Evolutionary conservation across 2,797 vertebrate genomes (phyloP).

Genomic region (Champsocephalus gunnari): DNA sequence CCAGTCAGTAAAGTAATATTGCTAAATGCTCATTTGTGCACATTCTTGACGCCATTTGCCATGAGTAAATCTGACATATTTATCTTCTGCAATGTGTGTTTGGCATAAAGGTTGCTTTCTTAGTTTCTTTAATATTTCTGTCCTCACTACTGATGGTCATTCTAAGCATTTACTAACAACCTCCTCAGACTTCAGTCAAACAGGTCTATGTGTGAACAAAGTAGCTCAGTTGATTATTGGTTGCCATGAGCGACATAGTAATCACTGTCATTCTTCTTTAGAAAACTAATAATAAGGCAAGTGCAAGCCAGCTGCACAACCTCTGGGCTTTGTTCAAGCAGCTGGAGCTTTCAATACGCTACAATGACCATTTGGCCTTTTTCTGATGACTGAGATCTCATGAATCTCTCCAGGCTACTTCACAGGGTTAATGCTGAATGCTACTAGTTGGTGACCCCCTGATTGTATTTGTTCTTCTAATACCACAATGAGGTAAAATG

Average conservation of each 20-base stretch:
- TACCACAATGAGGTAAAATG: background rate
- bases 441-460: constrained; percentile 30
- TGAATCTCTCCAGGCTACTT: constrained; percentile 14
- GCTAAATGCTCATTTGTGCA: constrained; percentile 7
- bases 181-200: constrained; percentile 7
- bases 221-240: constrained; percentile 54
- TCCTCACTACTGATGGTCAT: background rate
- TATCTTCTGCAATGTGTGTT: background rate
- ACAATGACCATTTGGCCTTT: constrained; percentile 58
- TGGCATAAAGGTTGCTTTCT: background rate
- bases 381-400: constrained; percentile 42
- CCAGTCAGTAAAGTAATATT: constrained; percentile 29
- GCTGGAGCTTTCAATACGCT: constrained; percentile 59
- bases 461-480: background rate
- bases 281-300: constrained; percentile 62
- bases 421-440: constrained; percentile 10
- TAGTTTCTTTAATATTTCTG: background rate
- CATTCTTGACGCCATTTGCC: background rate
- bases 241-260: constrained; percentile 52
- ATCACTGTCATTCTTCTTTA: constrained; percentile 67
- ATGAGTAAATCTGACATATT: background rate
- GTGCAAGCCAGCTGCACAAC: constrained; percentile 65
- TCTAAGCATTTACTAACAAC: constrained; percentile 13
- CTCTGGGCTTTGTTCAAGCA: constrained; percentile 62
- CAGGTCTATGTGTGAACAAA: constrained; percentile 12